Conservation (phyloP, 2,888 invertebrate genomes). For the Pyrrhia umbra region DNA sequence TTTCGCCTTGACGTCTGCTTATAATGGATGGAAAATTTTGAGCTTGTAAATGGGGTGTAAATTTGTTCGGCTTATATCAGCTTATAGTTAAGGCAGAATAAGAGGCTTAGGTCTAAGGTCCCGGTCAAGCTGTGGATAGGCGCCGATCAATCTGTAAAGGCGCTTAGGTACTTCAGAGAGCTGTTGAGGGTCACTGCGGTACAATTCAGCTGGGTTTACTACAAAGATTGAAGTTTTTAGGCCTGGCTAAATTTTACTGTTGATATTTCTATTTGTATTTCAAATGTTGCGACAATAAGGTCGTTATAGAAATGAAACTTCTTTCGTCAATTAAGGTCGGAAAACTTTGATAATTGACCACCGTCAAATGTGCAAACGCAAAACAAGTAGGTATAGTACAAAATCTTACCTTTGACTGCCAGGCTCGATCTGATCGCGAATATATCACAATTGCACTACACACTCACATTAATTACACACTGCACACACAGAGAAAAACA, state of each 20-base stretch:
- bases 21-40: constrained; percentile 4
- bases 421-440: no score
- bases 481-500: no score
- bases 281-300: no score
- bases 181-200: background rate
- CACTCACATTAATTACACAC: no score
- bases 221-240: background rate
- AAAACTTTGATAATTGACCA: no score
- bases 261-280: no score
- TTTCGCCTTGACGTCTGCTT: background rate
- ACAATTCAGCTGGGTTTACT: background rate
- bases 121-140: background rate
- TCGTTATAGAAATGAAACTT: no score
- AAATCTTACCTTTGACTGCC: no score
- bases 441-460: no score
- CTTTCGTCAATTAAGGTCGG: no score
- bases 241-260: background rate
- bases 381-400: no score
- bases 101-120: background rate
- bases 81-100: background rate
- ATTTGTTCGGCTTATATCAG: background rate
- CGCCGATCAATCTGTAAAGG: background rate
- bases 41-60: background rate
- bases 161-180: background rate
- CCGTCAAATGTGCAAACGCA: no score